These are phyloP conservation scores for Ectobius pallidus DNA, from an alignment of 2,888 invertebrate genomes.

Conservation along the genomic window DNA sequence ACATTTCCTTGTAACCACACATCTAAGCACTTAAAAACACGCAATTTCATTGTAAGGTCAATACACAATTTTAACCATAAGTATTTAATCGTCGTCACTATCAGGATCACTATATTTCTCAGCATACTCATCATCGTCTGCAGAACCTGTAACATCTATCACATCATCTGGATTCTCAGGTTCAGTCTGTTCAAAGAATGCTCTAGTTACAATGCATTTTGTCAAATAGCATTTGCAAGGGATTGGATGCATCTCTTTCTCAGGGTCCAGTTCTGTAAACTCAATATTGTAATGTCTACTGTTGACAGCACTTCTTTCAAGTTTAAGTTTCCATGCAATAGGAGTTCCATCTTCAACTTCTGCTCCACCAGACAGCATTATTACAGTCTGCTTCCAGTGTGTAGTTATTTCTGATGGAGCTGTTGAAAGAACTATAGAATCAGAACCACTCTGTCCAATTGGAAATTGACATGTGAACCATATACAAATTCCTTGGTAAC, in stretches of 20 bases:
- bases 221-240: conserved; percentile 80
- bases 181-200: conserved; percentile 62
- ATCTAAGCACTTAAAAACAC: no score
- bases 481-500: conserved; percentile 65
- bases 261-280: conserved; percentile 71
- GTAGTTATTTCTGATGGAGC: conserved; percentile 63
- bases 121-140: conserved; percentile 25
- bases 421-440: conserved; percentile 60
- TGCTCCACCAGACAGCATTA: conserved; percentile 73
- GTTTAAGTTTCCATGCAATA: conserved; percentile 69
- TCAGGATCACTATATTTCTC: not conserved
- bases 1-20: no score
- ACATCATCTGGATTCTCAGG: conserved; percentile 49
- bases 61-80: no score
- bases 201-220: conserved; percentile 75
- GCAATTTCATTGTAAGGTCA: no score
- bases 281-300: conserved; percentile 71
- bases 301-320: conserved; percentile 60
- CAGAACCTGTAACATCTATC: not conserved
- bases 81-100: no score
- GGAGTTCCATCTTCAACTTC: conserved; percentile 66
- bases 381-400: conserved; percentile 77
- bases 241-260: conserved; percentile 72
- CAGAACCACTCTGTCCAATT: conserved; percentile 51
- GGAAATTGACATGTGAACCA: conserved; percentile 85